Base-by-base conservation (phyloP, 64 coral and sea anemone genomes). In the Pachyseris speciosa region DNA sequence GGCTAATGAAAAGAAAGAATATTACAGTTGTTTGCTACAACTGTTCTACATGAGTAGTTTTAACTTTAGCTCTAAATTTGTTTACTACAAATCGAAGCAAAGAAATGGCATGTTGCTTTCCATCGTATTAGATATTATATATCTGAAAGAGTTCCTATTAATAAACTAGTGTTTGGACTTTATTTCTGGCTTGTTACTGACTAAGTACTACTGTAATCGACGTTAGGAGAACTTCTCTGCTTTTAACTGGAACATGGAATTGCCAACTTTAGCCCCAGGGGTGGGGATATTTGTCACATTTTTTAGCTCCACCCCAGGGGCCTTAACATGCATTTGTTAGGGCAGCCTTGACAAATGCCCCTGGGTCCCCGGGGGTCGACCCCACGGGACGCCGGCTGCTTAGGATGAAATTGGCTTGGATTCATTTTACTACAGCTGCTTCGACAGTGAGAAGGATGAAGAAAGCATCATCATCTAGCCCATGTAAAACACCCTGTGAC, bases 31-130 rank as follows among this genome's bases (percentile, higher is more conserved):
- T 86, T 86, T 86, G 83, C 63, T 86, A 86, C 83, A 86, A 49
- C 83, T 68, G 60, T 86, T 86, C 63, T 60, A 69, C 83, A 69
- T 86, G 83, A 86, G 64, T 67, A 86, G 83, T 86, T 86, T 69
- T 86, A 48, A 86, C 22, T 86, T 22, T 39, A 86, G 84, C 66
- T 86, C 65, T 86, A 86, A 86, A 38, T 86, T 86, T 72, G 69
- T 72, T 86, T 86, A 86, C 44, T 86, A 86, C 84, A 86, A 72
- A 87, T 87, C 84, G 49, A 87, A 57, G 66, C 84, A 87, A 71
- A 55, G 66, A 13, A 87, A 55, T 85, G 44, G 83, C 63, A 85
- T 69, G 64, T 69, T 69, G 61, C 41, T 69, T 85, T 49, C 83
- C 64, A 85, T 68, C 37, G 45, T 31, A 24, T 85, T 84, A 85